Evolutionary conservation across 2,113 vertebrate species (phyloP).

Genomic region (Ammospiza nelsoni): DNA sequence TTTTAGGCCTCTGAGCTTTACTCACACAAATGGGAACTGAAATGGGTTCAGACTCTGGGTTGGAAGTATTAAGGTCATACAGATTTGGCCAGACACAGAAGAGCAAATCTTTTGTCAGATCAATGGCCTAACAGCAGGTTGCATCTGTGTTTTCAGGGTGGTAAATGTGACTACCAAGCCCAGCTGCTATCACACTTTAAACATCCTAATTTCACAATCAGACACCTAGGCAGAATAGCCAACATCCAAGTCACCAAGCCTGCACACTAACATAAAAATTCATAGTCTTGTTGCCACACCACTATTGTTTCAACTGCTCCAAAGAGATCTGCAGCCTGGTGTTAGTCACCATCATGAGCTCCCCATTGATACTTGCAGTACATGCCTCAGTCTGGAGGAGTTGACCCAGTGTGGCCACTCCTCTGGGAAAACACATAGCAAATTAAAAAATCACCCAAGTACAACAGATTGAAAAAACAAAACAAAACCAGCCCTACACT

Average conservation of each 20-base stretch:
- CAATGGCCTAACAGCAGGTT: neutral
- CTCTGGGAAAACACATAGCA: neutral
- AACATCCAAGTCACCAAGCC: neutral
- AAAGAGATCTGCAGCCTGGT: neutral
- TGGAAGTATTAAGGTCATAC: neutral
- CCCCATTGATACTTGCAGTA: neutral
- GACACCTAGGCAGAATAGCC: neutral
- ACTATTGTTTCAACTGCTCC: neutral
- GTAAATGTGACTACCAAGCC: neutral
- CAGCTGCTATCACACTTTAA: neutral
- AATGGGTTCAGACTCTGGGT: neutral
- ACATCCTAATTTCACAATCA: neutral
- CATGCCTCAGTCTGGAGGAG: neutral
- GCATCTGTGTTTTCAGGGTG: neutral
- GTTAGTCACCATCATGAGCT: neutral
- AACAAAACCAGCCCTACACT: neutral
- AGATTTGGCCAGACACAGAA: neutral
- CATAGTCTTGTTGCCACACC: neutral
- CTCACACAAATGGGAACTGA: neutral
- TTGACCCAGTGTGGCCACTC: neutral
- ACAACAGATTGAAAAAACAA: neutral
- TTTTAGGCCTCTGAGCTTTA: neutral
- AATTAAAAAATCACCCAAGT: neutral
- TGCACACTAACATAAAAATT: neutral
- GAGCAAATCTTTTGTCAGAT: neutral